phyloP scores from a whole-genome alignment of 2,888 invertebrate species.

The Tipula helvola region DNA sequence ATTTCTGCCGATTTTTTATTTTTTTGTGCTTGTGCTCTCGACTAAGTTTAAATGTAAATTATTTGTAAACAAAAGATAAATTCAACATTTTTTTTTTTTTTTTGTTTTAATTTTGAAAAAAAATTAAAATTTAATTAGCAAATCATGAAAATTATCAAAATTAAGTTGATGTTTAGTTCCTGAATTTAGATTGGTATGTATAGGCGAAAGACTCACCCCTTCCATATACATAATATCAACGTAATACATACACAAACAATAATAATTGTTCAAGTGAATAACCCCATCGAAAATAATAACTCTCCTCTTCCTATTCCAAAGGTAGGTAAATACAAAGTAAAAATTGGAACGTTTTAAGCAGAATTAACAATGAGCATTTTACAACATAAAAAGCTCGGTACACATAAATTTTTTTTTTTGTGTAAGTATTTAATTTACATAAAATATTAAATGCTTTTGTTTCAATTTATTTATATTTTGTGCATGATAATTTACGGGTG shows the following conservation, averaged over 20 bases:
- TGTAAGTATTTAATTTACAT: not conserved
- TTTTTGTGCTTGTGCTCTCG: not conserved
- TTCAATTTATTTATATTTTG: not conserved
- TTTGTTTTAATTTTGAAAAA: not conserved
- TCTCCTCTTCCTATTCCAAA: not conserved
- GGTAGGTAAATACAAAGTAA: not conserved
- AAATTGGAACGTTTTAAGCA: not conserved
- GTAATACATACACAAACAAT: not conserved
- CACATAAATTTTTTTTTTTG: not conserved
- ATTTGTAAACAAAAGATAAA: not conserved
- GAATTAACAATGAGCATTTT: not conserved
- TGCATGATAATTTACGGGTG: not conserved
- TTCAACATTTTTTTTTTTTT: not conserved
- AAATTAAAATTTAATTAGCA: not conserved
- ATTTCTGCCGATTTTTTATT: not conserved
- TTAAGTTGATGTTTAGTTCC: conserved; percentile 4
- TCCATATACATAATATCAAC: not conserved
- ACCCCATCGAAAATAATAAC: not conserved
- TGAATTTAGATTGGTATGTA: not conserved
- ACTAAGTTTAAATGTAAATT: not conserved
- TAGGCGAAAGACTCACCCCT: not conserved
- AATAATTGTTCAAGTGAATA: not conserved
- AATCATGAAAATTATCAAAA: conserved; percentile 4
- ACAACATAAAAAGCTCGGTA: not conserved
- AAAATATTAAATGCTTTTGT: not conserved